Evolutionary conservation across 2,113 vertebrate species (phyloP).

Genomic region (Aptenodytes forsteri): DNA sequence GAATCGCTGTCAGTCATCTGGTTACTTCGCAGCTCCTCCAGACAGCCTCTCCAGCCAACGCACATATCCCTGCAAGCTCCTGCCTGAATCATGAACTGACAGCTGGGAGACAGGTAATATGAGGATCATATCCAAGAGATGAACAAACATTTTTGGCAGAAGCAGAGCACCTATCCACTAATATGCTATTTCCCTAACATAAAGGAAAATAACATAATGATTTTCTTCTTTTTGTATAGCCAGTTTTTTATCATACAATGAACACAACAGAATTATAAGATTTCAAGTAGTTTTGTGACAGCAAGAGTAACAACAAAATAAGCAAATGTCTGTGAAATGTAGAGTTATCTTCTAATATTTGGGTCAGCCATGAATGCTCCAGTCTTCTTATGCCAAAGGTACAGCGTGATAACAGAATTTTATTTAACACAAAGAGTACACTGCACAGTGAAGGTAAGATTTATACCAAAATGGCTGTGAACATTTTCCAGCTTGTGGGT

Average conservation of each 20-base stretch:
- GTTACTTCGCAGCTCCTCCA: constrained; percentile 23
- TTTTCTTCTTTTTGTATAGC: not conserved
- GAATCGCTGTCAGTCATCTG: constrained; percentile 4
- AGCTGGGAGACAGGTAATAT: not conserved
- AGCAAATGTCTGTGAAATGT: not conserved
- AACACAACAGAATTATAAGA: not conserved
- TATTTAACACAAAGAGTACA: not conserved
- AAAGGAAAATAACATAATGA: not conserved
- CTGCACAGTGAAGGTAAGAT: not conserved
- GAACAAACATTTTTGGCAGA: not conserved
- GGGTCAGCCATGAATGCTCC: not conserved
- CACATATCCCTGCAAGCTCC: not conserved
- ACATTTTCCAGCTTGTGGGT: not conserved
- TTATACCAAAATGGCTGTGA: not conserved
- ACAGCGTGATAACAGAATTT: not conserved
- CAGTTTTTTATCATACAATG: not conserved
- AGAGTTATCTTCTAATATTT: not conserved
- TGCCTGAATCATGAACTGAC: not conserved
- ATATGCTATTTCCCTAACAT: not conserved
- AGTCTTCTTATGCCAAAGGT: not conserved
- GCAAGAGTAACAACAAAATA: not conserved
- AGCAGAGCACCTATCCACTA: not conserved
- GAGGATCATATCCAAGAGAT: not conserved
- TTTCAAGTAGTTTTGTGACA: not conserved
- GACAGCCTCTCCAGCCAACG: constrained; percentile 8